These are phyloP conservation scores for Ischnura elegans DNA, from an alignment of 2,888 invertebrate genomes.

Conservation along the genomic window DNA sequence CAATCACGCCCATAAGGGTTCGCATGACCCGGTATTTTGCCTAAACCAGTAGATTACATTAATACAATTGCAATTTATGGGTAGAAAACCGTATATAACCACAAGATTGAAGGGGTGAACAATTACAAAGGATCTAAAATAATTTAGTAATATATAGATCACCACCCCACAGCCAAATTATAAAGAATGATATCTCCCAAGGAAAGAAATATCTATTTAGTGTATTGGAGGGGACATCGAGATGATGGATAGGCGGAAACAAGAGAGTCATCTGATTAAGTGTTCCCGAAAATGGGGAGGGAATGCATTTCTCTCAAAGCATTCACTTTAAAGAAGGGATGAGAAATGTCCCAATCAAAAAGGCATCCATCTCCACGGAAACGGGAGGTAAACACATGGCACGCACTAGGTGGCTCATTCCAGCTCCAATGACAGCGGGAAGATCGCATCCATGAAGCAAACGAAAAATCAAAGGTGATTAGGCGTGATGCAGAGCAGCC, in stretches of 20 bases:
- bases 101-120: no score
- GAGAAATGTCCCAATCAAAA: background rate
- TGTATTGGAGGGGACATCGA: background rate
- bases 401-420: background rate
- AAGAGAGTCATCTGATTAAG: conserved; percentile 6
- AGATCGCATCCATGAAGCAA: background rate
- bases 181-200: background rate
- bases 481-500: background rate
- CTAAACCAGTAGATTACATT: no score
- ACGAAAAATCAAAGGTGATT: background rate
- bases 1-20: no score
- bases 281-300: background rate
- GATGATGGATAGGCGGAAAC: background rate
- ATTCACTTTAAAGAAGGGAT: background rate
- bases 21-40: no score
- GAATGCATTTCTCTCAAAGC: background rate
- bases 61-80: no score
- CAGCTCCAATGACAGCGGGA: background rate
- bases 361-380: background rate
- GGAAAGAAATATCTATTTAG: background rate
- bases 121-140: no score
- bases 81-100: no score
- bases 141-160: no score
- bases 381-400: background rate
- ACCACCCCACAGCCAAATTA: no score